These are phyloP conservation scores for Ctenopoma multispine DNA, from an alignment of 2,797 vertebrate species.

Conservation along the genomic window DNA sequence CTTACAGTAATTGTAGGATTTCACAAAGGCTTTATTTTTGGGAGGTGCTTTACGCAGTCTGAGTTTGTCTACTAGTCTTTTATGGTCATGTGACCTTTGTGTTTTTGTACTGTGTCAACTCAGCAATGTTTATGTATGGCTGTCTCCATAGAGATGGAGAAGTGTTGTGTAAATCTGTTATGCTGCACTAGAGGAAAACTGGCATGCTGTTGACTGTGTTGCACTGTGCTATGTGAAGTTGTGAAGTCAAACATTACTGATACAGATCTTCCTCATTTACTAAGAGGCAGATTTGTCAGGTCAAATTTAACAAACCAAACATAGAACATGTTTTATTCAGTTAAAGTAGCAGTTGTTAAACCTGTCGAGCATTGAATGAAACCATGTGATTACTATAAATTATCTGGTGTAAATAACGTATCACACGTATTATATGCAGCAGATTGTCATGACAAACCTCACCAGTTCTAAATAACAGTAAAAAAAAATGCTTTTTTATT, in stretches of 20 bases:
- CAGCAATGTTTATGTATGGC: constrained; percentile 79
- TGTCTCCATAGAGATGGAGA: constrained; percentile 76
- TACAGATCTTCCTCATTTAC: constrained; percentile 4
- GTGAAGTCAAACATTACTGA: constrained; percentile 45
- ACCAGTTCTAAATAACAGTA: neutral
- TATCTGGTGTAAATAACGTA: neutral
- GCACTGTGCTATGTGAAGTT: constrained; percentile 30
- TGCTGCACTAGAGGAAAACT: constrained; percentile 67
- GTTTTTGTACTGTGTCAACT: constrained; percentile 81
- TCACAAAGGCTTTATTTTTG: constrained; percentile 41
- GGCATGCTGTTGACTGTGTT: constrained; percentile 52
- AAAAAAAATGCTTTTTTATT: neutral
- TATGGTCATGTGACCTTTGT: constrained; percentile 79
- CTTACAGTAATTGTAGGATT: constrained; percentile 46
- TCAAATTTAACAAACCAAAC: constrained; percentile 1
- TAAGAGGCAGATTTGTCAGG: neutral
- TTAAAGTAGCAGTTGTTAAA: constrained; percentile 6
- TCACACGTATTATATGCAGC: neutral
- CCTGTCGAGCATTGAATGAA: neutral
- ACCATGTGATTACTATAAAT: neutral
- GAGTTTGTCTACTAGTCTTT: constrained; percentile 66
- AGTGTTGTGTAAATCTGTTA: constrained; percentile 79
- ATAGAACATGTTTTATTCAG: constrained; percentile 2
- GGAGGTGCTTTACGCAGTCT: constrained; percentile 42
- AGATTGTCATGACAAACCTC: neutral